phyloP scores from a whole-genome alignment of 2,797 vertebrate species.

The Poecile montanus region DNA sequence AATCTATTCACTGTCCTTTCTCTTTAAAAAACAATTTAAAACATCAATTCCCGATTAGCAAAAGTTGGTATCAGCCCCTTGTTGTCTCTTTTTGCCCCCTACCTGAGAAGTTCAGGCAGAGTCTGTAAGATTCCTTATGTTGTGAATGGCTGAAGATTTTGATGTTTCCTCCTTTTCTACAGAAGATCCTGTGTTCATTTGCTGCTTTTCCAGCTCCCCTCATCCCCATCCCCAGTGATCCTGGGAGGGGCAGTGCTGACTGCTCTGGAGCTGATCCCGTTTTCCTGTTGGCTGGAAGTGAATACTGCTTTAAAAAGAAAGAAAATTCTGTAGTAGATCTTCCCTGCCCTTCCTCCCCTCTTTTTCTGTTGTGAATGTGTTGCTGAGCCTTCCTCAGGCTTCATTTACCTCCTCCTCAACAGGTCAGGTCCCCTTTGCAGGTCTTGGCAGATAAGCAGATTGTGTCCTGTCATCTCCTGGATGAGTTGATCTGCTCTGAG shows the following conservation, averaged over 20 bases:
- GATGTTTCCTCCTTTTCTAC: not conserved
- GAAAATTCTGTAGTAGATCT: not conserved
- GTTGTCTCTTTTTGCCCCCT: not conserved
- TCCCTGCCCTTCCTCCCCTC: not conserved
- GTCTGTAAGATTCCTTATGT: accelerated
- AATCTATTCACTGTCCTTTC: not conserved
- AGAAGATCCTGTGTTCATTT: not conserved
- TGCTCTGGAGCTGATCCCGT: not conserved
- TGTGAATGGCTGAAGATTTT: not conserved
- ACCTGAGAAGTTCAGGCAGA: not conserved
- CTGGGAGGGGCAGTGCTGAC: not conserved
- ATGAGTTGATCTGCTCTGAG: not conserved
- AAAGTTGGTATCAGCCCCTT: not conserved
- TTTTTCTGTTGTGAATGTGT: not conserved
- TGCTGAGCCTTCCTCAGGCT: not conserved
- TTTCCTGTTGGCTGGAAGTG: not conserved
- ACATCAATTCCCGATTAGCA: not conserved
- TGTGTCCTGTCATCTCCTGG: not conserved
- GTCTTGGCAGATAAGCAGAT: not conserved
- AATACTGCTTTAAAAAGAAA: not conserved
- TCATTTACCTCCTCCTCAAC: not conserved
- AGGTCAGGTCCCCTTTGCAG: not conserved
- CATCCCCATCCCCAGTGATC: not conserved
- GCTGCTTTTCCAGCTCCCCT: not conserved
- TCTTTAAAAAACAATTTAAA: not conserved